Base-by-base conservation (phyloP, 2,797 vertebrate genomes). In the Tarsius wallacei region DNA sequence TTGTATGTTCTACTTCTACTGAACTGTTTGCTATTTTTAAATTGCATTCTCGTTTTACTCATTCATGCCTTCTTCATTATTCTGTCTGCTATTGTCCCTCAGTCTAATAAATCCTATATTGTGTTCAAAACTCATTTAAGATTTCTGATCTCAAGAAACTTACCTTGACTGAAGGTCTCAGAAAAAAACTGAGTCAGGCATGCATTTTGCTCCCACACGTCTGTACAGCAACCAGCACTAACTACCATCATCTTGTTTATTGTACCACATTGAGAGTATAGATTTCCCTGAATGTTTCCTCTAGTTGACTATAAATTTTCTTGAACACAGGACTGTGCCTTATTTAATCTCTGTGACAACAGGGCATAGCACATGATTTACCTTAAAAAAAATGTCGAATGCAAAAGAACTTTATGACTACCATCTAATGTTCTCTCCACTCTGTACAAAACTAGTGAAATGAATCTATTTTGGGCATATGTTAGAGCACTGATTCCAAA, bases 271-370 rank as follows among this genome's bases (percentile, higher is more conserved):
- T 49, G 51, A 21, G 36, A 47, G 0, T 15, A 26, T 22, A 1
- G 49, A 63, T 92, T 78, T 59, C 28, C 5, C 42, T 73, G 31
- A 31, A 24, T 51, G 31, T 73, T 13, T 88, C 16, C 61, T 53
- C 78, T 24, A 42, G 4, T 17, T 57, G 21, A 83, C 33, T 77
- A 51, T 49, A 42, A 61, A 31, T 78, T 80, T 82, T 28, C 61
- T 81, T 74, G 22, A 88, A 47, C 19, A 57, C 7, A 77, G 33
- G 49, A 15, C 12, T 94, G 0, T 31, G 24, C 8, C 21, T 87
- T 91, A 77, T 87, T 42, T 90, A 73, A 85, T 73, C 68, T 84
- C 53, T 90, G 4, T 78, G 59, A 68, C 49, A n/a, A 76, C 21
- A 55, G 42, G 26, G 49, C 4, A 77, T 68, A 85, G 36, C 17